Evolutionary conservation across 1,140 invertebrate genomes (phyloP).

Genomic region (Trichonephila clavata): DNA sequence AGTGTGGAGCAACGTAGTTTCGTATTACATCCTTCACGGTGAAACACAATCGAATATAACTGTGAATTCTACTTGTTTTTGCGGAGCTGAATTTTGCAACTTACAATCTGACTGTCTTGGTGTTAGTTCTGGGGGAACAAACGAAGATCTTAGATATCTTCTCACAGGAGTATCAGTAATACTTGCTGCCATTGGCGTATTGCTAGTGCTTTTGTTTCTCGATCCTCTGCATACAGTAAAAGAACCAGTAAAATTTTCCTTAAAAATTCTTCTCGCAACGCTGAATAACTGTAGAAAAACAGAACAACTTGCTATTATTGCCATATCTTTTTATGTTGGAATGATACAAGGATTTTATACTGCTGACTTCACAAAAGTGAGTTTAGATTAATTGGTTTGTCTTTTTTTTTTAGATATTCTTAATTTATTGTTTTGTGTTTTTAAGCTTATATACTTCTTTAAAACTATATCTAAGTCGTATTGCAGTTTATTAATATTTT

Average conservation of each 20-base stretch:
- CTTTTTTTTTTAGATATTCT: too few relatives aligned
- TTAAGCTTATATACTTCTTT: too few relatives aligned
- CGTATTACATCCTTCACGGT: not conserved
- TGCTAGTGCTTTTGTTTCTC: not conserved
- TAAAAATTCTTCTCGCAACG: not conserved
- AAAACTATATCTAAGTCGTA: too few relatives aligned
- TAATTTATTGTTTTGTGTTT: too few relatives aligned
- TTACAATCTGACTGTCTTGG: not conserved
- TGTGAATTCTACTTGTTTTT: not conserved
- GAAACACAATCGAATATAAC: not conserved
- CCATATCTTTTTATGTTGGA: not conserved
- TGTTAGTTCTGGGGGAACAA: not conserved
- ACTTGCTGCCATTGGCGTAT: not conserved
- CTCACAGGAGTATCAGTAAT: slow-evolving; percentile 2
- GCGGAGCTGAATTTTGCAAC: slow-evolving; percentile 9
- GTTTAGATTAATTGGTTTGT: not conserved
- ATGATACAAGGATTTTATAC: slow-evolving; percentile 48
- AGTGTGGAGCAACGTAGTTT: not conserved
- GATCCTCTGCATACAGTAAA: not conserved
- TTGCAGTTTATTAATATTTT: too few relatives aligned
- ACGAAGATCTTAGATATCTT: slow-evolving; percentile 81
- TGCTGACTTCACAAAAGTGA: slow-evolving; percentile 39
- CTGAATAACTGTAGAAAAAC: not conserved
- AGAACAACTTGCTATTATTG: not conserved
- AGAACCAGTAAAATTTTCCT: not conserved